A percentile compares a stretch with the other conserved stretches of the same genome.
Evolutionary conservation across 2,797 vertebrate species (phyloP).

Genomic region (Neostethus bicornis): DNA sequence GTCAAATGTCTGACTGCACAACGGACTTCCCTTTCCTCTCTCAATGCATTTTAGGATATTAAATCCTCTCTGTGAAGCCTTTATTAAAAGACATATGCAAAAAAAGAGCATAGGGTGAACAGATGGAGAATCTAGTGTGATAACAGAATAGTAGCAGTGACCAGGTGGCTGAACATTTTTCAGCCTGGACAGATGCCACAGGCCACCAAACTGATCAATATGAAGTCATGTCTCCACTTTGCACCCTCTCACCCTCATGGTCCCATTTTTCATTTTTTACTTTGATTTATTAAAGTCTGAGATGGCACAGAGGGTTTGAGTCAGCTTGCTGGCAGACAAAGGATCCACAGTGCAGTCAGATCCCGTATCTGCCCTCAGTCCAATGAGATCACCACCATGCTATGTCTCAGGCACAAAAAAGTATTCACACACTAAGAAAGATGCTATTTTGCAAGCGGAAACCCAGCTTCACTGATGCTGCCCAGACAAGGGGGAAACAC

Average conservation of each 20-base stretch:
- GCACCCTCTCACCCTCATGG: conserved; percentile 6
- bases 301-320: conserved; percentile 70
- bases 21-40: conserved; percentile 28
- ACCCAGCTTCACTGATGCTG: conserved; percentile 55
- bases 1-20: not conserved
- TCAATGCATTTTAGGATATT: conserved; percentile 2
- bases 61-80: not conserved
- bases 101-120: conserved; percentile 4
- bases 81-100: conserved; percentile 1
- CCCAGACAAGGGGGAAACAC: conserved; percentile 59
- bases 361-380: conserved; percentile 68
- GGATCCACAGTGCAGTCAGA: conserved; percentile 68
- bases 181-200: conserved; percentile 34
- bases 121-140: conserved; percentile 16
- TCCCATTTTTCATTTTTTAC: conserved; percentile 58
- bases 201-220: conserved; percentile 38
- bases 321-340: conserved; percentile 78
- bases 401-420: conserved; percentile 76
- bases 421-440: conserved; percentile 65
- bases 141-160: conserved; percentile 4
- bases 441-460: conserved; percentile 68
- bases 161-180: conserved; percentile 35
- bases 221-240: conserved; percentile 34
- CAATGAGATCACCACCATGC: conserved; percentile 80
- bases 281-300: conserved; percentile 59